These are phyloP conservation scores for Sphaerophoria rueppellii DNA, from an alignment of 2,888 invertebrate species.

Conservation along the genomic window DNA sequence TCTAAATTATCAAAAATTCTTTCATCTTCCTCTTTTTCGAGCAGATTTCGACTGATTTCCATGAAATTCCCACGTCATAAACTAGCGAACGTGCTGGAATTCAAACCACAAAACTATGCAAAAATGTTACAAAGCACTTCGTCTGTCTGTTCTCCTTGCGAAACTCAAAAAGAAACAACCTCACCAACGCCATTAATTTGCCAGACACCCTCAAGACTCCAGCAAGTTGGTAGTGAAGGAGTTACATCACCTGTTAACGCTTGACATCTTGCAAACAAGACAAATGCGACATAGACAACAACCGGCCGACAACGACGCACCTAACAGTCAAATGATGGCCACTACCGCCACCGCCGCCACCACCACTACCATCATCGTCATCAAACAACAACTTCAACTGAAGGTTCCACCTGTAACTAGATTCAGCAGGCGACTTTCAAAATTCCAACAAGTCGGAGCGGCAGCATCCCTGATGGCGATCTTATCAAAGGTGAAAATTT, in stretches of 20 bases:
- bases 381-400: background rate
- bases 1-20: no score
- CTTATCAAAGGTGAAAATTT: constrained; percentile 77
- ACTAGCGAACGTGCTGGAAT: constrained; percentile 56
- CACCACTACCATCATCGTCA: background rate
- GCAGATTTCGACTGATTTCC: no score
- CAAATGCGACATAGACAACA: constrained; percentile 21
- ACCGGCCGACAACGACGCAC: constrained; percentile 43
- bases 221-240: constrained; percentile 47
- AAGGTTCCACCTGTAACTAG: background rate
- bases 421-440: constrained; percentile 37
- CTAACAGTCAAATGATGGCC: constrained; percentile 65
- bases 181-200: constrained; percentile 42
- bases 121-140: constrained; percentile 29
- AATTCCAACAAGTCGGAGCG: constrained; percentile 15
- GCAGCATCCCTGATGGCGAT: constrained; percentile 72
- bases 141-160: background rate
- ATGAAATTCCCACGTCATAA: constrained; percentile 3
- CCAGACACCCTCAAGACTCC: constrained; percentile 30
- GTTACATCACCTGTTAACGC: constrained; percentile 61
- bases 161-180: constrained; percentile 2
- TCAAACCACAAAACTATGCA: constrained; percentile 32
- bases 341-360: constrained; percentile 16
- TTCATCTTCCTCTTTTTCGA: no score
- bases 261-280: constrained; percentile 56